These are phyloP conservation scores for Tyria jacobaeae DNA, from an alignment of 2,888 invertebrate species.

Conservation along the genomic window DNA sequence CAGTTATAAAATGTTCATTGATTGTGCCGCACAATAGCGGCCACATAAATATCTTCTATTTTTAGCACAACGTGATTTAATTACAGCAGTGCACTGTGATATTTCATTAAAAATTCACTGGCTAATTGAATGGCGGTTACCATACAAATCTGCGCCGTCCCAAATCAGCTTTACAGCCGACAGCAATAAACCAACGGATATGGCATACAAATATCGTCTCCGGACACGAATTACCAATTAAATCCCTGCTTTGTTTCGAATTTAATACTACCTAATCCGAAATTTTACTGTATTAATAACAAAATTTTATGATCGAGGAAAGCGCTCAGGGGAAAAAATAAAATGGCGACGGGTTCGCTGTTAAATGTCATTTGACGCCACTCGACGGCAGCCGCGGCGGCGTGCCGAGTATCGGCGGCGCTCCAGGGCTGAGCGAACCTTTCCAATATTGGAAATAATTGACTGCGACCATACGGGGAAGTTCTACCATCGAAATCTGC, in stretches of 20 bases:
- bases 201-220: constrained; percentile 51
- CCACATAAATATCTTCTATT: constrained; percentile 45
- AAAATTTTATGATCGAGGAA: constrained; percentile 76
- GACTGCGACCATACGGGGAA: background rate
- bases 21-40: constrained; percentile 40
- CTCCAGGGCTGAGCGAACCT: constrained; percentile 11
- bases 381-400: constrained; percentile 40
- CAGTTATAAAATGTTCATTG: constrained; percentile 35
- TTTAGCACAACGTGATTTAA: constrained; percentile 43
- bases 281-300: constrained; percentile 85
- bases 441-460: background rate
- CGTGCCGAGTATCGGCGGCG: constrained; percentile 35
- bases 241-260: constrained; percentile 83
- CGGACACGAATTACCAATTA: constrained; percentile 77
- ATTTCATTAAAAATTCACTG: constrained; percentile 54
- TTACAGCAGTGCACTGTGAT: constrained; percentile 46
- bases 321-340: constrained; percentile 77
- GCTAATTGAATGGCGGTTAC: constrained; percentile 48
- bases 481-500: background rate
- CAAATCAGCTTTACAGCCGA: constrained; percentile 57
- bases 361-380: constrained; percentile 76
- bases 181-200: constrained; percentile 64
- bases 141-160: constrained; percentile 34
- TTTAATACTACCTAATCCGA: constrained; percentile 83
- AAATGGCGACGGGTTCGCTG: constrained; percentile 62